phyloP scores from a whole-genome alignment of 2,797 vertebrate species.

The Alca torda region DNA sequence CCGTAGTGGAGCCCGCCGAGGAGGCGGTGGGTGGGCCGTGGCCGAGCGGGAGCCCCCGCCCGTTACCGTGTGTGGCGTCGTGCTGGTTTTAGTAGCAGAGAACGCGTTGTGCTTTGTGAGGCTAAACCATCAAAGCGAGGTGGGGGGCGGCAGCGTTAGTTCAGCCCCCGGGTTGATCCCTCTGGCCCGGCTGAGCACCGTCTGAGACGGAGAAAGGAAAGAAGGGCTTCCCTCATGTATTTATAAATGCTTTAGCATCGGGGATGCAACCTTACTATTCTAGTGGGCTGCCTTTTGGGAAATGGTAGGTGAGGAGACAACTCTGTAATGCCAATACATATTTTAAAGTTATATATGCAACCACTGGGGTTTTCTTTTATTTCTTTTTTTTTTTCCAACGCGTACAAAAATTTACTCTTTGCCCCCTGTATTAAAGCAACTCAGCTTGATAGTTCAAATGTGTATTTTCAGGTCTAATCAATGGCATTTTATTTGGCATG shows the following conservation, averaged over 20 bases:
- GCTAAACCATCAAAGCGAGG: rapidly evolving
- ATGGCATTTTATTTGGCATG: neutral
- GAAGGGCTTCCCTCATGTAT: rapidly evolving
- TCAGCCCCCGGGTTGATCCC: rapidly evolving
- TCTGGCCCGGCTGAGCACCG: rapidly evolving
- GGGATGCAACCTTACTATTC: rapidly evolving
- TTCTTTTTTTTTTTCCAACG: neutral
- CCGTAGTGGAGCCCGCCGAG: neutral
- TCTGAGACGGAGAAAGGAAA: rapidly evolving
- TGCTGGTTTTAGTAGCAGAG: rapidly evolving
- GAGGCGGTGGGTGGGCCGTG: too few species aligned
- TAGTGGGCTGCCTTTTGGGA: neutral
- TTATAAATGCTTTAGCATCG: rapidly evolving
- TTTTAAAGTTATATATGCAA: neutral
- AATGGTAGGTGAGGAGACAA: rapidly evolving
- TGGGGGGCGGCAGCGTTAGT: too few species aligned
- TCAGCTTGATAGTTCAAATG: neutral
- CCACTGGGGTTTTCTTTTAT: rapidly evolving
- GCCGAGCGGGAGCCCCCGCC: neutral
- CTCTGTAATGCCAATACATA: rapidly evolving
- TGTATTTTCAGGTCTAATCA: neutral
- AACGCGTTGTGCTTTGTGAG: rapidly evolving
- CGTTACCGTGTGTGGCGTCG: neutral
- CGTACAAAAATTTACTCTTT: rapidly evolving
- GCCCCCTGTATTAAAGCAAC: neutral